Base-by-base conservation (phyloP, 1,140 invertebrate genomes). In the Branchinecta lynchi region DNA sequence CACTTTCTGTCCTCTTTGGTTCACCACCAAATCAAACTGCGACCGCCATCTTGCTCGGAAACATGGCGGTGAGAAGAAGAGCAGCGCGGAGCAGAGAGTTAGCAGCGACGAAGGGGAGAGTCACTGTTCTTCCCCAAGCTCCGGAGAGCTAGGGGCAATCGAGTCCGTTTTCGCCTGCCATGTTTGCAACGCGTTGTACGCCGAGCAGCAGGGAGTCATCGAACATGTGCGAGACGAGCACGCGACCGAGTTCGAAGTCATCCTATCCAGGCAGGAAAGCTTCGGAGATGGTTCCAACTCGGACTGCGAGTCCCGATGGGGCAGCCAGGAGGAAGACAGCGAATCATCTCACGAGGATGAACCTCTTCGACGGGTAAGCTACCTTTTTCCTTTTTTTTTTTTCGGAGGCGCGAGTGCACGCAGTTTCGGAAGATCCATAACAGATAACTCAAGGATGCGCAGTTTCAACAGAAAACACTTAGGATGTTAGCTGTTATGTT, bases 1-100 rank as follows among this genome's bases (percentile, higher is more conserved):
- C 78, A 86, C 87, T 1, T 86, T 92, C 73, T 98, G 95, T 76
- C 87, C 89, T 0, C 82, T 96, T 0, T 84, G 92, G 0, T 98
- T 98, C 78, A 97, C 94, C 6, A 98, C 94, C 0, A 97, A 97
- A 76, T 95, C 92, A 3, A 98, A 98, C 77, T 93, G 95, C 77
- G 95, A 97, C 74, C 86, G 94, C 15, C 95, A 98, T 77, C 77
- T 97, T 68, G 78, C 93, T 21, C 81, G 93, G 15, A 96, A 96
- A 76, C 93, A 97, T 76, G 70, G 72, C 75, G 3, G 76, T 78
- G 46, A 77, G 75, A 9, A 77, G 74, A 44, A 71, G 69, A 66
- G 68, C 20, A 51, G 44, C 65, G 51, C 72, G 74, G 68, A 74
- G 75, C 43, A 73, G 72, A 65, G 74, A 74, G 71, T 78, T 78